These are phyloP conservation scores for Myiozetetes cayanensis DNA, from an alignment of 2,113 vertebrate genomes.

Conservation along the genomic window DNA sequence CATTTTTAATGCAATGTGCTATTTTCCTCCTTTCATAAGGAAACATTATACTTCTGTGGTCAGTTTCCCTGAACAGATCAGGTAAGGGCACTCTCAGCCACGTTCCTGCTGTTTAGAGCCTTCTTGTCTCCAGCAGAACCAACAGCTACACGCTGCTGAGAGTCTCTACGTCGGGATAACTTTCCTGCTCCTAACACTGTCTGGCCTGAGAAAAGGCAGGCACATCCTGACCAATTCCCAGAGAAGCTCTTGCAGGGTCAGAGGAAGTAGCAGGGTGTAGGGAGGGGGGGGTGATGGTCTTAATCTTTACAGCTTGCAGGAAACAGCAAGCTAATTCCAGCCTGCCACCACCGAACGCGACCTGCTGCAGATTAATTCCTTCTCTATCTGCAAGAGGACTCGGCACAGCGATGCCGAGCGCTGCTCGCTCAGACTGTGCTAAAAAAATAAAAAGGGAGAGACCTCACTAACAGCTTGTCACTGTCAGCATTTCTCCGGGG, in stretches of 20 bases:
- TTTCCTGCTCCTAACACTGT: not conserved
- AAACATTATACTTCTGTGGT: not conserved
- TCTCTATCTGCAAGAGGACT: not conserved
- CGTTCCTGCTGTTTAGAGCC: not conserved
- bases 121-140: not conserved
- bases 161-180: not conserved
- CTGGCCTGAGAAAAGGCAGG: slow-evolving; percentile 48
- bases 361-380: slow-evolving; percentile 23
- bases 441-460: not conserved
- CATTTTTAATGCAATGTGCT: slow-evolving; percentile 3
- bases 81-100: not conserved
- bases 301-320: slow-evolving; percentile 45
- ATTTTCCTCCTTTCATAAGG: not conserved
- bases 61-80: not conserved
- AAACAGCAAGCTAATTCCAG: slow-evolving; percentile 51
- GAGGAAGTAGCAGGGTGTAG: slow-evolving; percentile 31
- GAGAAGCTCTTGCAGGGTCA: slow-evolving; percentile 42
- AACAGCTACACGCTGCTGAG: not conserved
- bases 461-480: not conserved
- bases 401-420: not conserved
- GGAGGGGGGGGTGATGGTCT: not conserved
- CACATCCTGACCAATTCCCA: slow-evolving; percentile 43
- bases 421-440: not conserved
- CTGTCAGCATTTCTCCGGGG: not conserved
- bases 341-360: not conserved